Conservation (phyloP, 2,797 vertebrate genomes). For the Danio jaintianensis region DNA sequence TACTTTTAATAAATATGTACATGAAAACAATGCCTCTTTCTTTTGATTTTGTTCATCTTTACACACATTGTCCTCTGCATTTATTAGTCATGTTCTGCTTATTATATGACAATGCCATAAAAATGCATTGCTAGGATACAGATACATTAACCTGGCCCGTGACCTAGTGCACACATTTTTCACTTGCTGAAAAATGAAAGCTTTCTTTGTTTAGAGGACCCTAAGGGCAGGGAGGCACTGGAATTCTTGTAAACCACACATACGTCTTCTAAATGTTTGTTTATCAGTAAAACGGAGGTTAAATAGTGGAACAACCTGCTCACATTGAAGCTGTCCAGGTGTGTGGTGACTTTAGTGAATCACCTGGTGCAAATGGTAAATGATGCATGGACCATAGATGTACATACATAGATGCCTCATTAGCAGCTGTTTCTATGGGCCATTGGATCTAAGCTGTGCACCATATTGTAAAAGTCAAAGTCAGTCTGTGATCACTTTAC, state of each 20-base stretch:
- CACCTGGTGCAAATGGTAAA: not conserved
- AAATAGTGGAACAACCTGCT: not conserved
- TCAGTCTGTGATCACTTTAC: too few relatives aligned
- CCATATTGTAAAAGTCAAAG: too few relatives aligned
- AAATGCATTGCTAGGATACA: constrained; percentile 57
- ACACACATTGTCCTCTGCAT: constrained; percentile 39
- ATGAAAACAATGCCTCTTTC: constrained; percentile 7
- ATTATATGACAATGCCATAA: constrained; percentile 12
- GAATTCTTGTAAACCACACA: constrained; percentile 26
- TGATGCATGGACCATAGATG: not conserved
- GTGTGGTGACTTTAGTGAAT: constrained; percentile 3
- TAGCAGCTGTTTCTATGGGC: too few relatives aligned
- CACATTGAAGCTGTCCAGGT: constrained; percentile 20
- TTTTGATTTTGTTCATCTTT: not conserved
- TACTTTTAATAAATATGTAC: constrained; percentile 63
- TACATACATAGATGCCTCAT: too few relatives aligned
- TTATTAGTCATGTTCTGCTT: constrained; percentile 52
- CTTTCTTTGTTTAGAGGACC: constrained; percentile 66
- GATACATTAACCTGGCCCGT: constrained; percentile 57
- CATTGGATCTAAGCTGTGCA: too few relatives aligned
- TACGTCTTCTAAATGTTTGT: not conserved
- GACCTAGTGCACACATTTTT: constrained; percentile 37
- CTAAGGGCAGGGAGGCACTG: constrained; percentile 55
- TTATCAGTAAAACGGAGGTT: not conserved
- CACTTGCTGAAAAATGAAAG: constrained; percentile 56